Evolutionary conservation across 2,113 vertebrate genomes (phyloP).

Genomic region (Lophochroa leadbeateri): DNA sequence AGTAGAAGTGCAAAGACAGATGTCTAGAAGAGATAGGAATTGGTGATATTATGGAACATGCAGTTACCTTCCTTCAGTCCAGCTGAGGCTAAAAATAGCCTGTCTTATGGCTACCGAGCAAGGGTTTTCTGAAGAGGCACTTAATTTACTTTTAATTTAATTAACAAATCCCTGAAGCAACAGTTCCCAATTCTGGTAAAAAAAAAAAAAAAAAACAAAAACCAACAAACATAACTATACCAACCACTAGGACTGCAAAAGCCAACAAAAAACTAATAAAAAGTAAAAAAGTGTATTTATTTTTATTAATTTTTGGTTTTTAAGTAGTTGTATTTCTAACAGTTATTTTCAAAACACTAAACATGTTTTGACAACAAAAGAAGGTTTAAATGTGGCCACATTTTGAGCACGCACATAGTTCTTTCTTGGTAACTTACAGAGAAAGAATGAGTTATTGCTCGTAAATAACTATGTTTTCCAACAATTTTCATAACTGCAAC

Average conservation of each 20-base stretch:
- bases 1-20: background rate
- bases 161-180: background rate
- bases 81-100: background rate
- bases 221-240: background rate
- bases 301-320: background rate
- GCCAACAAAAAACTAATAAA: background rate
- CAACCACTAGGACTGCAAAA: background rate
- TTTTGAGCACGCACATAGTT: background rate
- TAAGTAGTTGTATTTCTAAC: background rate
- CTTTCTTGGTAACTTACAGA: background rate
- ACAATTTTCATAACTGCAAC: background rate
- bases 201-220: accelerated
- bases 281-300: background rate
- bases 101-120: background rate
- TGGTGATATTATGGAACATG: background rate
- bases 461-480: background rate
- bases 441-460: background rate
- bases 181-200: background rate
- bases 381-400: background rate
- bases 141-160: background rate
- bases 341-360: background rate
- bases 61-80: background rate
- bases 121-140: background rate
- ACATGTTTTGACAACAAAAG: background rate
- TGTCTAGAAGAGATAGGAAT: background rate